Conservation (phyloP, 2,113 vertebrate species). For the Hystrix cristata region DNA sequence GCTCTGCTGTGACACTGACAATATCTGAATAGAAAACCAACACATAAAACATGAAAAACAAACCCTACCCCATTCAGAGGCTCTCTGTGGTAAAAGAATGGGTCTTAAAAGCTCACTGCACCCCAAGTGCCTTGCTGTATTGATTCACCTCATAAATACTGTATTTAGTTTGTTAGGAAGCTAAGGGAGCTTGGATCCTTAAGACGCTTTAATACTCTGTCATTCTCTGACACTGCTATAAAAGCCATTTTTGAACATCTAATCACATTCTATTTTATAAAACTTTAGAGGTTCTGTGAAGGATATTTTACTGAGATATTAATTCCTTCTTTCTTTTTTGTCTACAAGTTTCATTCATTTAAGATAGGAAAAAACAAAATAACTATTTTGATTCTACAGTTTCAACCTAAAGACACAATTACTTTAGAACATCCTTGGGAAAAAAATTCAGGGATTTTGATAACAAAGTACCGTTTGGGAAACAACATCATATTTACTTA, state of each 20-base stretch:
- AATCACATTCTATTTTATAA: conserved; percentile 20
- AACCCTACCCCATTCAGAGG: conserved; percentile 64
- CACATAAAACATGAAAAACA: not conserved
- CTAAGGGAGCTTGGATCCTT: conserved; percentile 70
- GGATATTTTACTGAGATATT: not conserved
- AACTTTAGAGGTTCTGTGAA: conserved; percentile 35
- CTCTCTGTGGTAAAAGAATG: conserved; percentile 71
- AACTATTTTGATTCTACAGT: conserved; percentile 29
- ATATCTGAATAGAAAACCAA: conserved; percentile 44
- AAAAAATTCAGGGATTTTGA: conserved; percentile 40
- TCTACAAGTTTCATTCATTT: not conserved
- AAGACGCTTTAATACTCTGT: conserved; percentile 73
- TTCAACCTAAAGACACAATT: conserved; percentile 43
- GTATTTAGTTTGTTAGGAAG: conserved; percentile 82
- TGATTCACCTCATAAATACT: conserved; percentile 86
- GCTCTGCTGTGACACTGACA: conserved; percentile 59
- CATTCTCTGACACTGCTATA: conserved; percentile 57
- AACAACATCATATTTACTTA: conserved; percentile 17
- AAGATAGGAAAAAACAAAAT: conserved; percentile 14
- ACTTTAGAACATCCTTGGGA: not conserved
- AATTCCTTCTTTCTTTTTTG: not conserved
- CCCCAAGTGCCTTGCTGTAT: conserved; percentile 79
- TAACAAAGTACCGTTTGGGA: not conserved
- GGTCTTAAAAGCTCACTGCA: conserved; percentile 83
- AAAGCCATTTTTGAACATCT: conserved; percentile 60